A percentile compares a stretch with the other conserved stretches of the same genome.
Conservation (phyloP, 2,113 vertebrate genomes). For the Vanacampus margaritifer region DNA sequence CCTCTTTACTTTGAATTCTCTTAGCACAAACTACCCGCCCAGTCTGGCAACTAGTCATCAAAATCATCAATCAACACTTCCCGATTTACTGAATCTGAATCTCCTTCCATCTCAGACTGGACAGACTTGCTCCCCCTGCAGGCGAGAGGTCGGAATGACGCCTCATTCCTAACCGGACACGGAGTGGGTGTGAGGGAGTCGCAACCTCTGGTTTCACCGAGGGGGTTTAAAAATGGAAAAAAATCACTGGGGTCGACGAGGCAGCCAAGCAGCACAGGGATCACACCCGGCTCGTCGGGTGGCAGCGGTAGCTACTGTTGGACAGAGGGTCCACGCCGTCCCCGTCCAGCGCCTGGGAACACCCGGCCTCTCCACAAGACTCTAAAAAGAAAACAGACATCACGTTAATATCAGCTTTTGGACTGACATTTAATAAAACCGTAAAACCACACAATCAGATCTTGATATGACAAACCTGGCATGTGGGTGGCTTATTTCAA, state of each 20-base stretch:
- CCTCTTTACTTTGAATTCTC: slow-evolving; percentile 23
- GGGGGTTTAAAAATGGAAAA: slow-evolving; percentile 61
- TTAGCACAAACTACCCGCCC: slow-evolving; percentile 26
- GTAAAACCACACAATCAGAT: too few species aligned
- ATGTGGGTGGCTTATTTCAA: too few species aligned
- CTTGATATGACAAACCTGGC: too few species aligned
- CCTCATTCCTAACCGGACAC: slow-evolving; percentile 68
- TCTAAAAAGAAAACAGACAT: slow-evolving; percentile 35
- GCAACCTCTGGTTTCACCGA: slow-evolving; percentile 61
- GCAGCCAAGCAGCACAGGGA: slow-evolving; percentile 38
- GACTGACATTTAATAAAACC: too few species aligned
- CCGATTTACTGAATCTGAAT: slow-evolving; percentile 18
- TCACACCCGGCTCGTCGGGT: slow-evolving; percentile 75
- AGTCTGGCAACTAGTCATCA: slow-evolving; percentile 45
- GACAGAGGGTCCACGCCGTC: slow-evolving; percentile 50
- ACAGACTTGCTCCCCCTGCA: slow-evolving; percentile 70
- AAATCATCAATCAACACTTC: slow-evolving; percentile 43
- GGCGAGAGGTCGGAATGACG: slow-evolving; percentile 67
- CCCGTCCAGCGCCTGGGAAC: slow-evolving; percentile 59
- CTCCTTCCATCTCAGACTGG: slow-evolving; percentile 58
- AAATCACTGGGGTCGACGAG: slow-evolving; percentile 59
- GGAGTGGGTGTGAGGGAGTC: slow-evolving; percentile 54
- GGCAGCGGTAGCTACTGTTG: slow-evolving; percentile 69
- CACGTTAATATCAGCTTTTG: background rate
- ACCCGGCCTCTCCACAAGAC: slow-evolving; percentile 63